These are phyloP conservation scores for Mobula birostris DNA, from an alignment of 2,113 vertebrate genomes.

Conservation along the genomic window DNA sequence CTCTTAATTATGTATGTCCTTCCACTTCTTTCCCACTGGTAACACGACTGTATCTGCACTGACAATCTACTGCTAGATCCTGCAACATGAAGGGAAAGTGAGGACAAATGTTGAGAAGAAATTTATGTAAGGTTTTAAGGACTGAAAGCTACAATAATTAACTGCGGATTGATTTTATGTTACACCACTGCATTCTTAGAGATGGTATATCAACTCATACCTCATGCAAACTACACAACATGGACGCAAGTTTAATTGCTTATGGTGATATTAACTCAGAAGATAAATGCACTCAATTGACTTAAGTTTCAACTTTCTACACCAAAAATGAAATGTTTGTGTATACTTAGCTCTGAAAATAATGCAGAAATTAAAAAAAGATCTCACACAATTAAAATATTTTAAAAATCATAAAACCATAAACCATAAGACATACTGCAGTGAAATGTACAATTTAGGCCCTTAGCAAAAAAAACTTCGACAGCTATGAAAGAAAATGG, in stretches of 20 bases:
- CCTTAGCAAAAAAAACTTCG: not conserved
- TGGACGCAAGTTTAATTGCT: not conserved
- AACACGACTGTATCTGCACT: not conserved
- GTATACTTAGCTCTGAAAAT: not conserved
- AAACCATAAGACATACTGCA: not conserved
- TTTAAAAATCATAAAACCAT: too few relatives aligned
- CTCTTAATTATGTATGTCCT: not conserved
- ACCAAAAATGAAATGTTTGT: not conserved
- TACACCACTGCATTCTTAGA: not conserved
- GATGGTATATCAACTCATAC: not conserved
- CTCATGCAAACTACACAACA: not conserved
- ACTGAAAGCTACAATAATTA: conserved; percentile 18
- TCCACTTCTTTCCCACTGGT: not conserved
- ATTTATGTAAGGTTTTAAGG: conserved; percentile 1
- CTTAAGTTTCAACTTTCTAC: not conserved
- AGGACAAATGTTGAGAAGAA: conserved; percentile 14
- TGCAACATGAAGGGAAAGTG: not conserved
- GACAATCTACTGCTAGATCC: not conserved
- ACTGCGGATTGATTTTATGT: conserved; percentile 3
- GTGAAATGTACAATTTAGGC: not conserved
- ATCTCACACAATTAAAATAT: not conserved
- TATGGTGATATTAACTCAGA: not conserved
- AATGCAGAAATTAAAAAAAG: not conserved
- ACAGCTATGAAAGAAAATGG: not conserved
- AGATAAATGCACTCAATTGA: not conserved